phyloP scores from a whole-genome alignment of 2,797 vertebrate genomes.

The Muraenolepis orangiensis region DNA sequence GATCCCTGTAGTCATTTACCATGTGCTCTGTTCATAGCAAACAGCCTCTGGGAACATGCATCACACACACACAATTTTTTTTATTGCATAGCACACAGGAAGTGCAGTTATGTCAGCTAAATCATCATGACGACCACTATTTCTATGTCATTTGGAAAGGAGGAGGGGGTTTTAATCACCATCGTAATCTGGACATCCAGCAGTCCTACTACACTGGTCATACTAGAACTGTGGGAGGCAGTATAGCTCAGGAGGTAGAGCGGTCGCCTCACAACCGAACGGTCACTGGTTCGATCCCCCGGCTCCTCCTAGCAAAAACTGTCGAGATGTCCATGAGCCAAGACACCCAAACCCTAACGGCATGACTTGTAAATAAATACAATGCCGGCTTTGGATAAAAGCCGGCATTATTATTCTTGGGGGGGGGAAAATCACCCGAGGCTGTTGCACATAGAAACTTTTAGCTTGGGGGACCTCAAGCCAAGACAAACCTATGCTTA shows the following conservation, averaged over 20 bases:
- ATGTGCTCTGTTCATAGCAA: slow-evolving; percentile 31
- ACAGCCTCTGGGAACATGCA: slow-evolving; percentile 7
- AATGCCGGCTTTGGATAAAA: too few species aligned
- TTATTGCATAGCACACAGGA: slow-evolving; percentile 31
- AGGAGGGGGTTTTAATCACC: background rate
- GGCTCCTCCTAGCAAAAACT: too few species aligned
- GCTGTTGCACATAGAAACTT: background rate
- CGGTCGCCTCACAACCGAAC: too few species aligned
- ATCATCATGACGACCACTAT: background rate
- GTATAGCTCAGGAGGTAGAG: too few species aligned
- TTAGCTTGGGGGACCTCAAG: background rate
- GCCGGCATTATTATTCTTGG: too few species aligned
- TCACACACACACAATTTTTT: background rate
- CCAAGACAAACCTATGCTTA: background rate
- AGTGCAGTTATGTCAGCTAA: slow-evolving; percentile 16
- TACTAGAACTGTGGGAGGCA: too few species aligned
- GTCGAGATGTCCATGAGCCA: too few species aligned
- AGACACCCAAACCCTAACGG: too few species aligned
- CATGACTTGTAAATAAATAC: too few species aligned
- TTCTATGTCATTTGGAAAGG: background rate
- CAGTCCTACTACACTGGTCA: background rate
- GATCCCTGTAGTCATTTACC: slow-evolving; percentile 12
- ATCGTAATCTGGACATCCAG: background rate
- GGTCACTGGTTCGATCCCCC: too few species aligned
- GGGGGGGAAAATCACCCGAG: too few species aligned